Base-by-base conservation (phyloP, 2,888 invertebrate species). In the Callyntrura sp. region DNA sequence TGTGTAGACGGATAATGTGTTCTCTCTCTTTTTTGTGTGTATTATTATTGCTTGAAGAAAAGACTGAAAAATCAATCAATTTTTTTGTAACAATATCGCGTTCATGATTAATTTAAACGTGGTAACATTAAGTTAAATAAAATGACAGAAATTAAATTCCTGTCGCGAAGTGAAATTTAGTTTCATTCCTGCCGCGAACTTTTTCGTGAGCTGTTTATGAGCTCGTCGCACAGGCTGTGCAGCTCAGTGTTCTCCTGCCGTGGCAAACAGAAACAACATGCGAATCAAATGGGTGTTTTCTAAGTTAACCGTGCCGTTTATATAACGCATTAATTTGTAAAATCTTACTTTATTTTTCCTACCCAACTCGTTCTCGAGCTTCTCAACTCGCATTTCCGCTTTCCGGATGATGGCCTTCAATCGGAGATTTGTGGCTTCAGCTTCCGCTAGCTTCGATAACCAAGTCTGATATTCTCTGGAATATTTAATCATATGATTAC, bases 161-260 rank as follows among this genome's bases (percentile, higher is more conserved):
- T 48, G n/a, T n/a, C n/a, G n/a, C n/a, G 51, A n/a, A 28, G 20
- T 3, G 45, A n/a, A n/a, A n/a, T n/a, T n/a, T n/a, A n/a, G n/a
- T n/a, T n/a, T 45, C 43, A 20, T 9, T 83, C 83, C 20, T 83
- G 83, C 48, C 62, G 55, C 20, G 70, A 84, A 17, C 57, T 81
- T 17, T 48, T 88, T 23, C 62, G 20, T 6, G 82, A 82, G 20
- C 82, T 55, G 62, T 73, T 88, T 94, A 99, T 98, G 89, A 98
- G 96, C 95, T 98, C 98, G 95, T 98, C 98, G 95, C 98, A 97
- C 94, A 99, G 97, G 94, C 97, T 97, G 90, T 98, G 97, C 93
- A 99, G 96, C 94, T 98, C 98, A 94, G 96, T 96, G 94, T 98
- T 98, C 94, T 99, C 98, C n/a, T n/a, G n/a, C n/a, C n/a, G n/a